Conservation (phyloP, 2,797 vertebrate species). For the Stomatorhinus walkeri region DNA sequence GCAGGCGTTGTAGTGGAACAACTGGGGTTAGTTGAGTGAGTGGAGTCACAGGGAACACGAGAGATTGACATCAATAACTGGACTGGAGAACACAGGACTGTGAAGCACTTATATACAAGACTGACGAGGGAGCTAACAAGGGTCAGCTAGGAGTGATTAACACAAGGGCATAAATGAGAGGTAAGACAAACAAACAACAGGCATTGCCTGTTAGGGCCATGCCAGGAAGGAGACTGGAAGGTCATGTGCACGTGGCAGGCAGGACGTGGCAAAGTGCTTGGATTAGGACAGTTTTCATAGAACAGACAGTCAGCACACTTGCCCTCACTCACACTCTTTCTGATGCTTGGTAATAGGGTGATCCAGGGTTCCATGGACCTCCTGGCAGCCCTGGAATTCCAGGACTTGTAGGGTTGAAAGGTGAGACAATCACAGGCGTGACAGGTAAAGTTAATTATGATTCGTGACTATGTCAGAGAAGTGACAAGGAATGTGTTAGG, state of each 20-base stretch:
- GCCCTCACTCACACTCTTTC: neutral
- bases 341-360: neutral
- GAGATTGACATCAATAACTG: neutral
- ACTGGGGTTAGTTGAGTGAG: neutral
- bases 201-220: neutral
- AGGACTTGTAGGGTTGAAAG: neutral
- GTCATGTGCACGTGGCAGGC: neutral
- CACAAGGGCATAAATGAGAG: neutral
- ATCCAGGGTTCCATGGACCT: neutral
- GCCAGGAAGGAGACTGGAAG: neutral
- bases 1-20: neutral
- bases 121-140: neutral
- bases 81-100: neutral
- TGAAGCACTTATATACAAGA: neutral
- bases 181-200: neutral
- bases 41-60: neutral
- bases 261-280: neutral
- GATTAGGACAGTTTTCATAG: neutral
- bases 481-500: neutral
- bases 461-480: neutral
- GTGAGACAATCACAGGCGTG: neutral
- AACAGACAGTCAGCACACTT: neutral
- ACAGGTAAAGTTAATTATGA: neutral
- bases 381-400: neutral
- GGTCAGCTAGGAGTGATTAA: neutral